Evolutionary conservation across 2,888 invertebrate genomes (phyloP), one percentile per base, ranked within the genome.

Genomic region (Standfussiana lucernea): DNA sequence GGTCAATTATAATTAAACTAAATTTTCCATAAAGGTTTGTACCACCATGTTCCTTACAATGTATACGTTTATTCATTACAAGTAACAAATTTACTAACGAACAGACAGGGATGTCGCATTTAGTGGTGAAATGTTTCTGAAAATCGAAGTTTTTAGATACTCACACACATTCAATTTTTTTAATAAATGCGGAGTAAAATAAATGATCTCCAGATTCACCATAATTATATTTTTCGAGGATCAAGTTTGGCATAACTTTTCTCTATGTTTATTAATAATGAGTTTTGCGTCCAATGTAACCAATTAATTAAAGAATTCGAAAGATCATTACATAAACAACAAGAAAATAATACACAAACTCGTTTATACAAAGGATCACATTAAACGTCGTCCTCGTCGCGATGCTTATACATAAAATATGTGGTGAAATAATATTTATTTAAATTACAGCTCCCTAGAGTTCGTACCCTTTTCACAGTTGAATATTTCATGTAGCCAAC

Each of bases 351-450:
- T 32, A 47, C 68, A 53, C 13, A 69, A 69, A 35, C 21, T 59
- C 28, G 24, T 71, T 56, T 50, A 45, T 32, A 24, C 2, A 65
- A 64, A 76, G n/a, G 32, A 70, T 40, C 59, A 61, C 66, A 81
- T 75, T 75, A 72, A 80, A 80, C 71, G 24, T 53, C 69, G 67
- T 66, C 62, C 61, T 40, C 64, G 74, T 72, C 64, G 61, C 67
- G 32, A 35, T 72, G 69, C 85, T 87, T 89, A 89, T 91, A 91
- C 91, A 92, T 93, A 93, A 93, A 92, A 91, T 92, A 92, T 91
- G 89, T 91, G 91, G 88, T 84, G 90, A 91, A 93, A 93, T 93
- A 92, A 93, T 94, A 93, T 93, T 94, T 93, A 93, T 93, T 94
- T 92, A 93, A 94, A 94, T 93, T 92, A 93, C 84, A 80, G 88